A percentile compares a stretch with the other conserved stretches of the same genome.
Conservation (phyloP, 2,888 invertebrate species). For the Lithophane socia region DNA sequence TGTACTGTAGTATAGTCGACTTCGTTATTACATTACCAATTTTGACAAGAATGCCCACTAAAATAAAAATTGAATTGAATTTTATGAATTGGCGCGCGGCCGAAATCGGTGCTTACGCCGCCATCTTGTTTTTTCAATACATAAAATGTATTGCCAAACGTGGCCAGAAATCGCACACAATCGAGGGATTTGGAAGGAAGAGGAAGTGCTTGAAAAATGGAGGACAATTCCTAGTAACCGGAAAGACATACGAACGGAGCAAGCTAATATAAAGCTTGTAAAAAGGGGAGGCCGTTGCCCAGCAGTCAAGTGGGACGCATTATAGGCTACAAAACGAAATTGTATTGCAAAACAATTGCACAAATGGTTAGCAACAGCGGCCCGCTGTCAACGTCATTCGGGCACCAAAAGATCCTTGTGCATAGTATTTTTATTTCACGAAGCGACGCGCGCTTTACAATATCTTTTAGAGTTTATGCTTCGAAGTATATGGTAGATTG, state of each 20-base stretch:
- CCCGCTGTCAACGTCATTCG: not conserved
- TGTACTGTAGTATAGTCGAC: not conserved
- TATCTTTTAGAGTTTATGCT: conserved; percentile 26
- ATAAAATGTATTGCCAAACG: too few species aligned
- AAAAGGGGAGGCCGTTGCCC: too few species aligned
- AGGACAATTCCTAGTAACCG: too few species aligned
- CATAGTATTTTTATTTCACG: too few species aligned
- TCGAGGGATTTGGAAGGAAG: too few species aligned
- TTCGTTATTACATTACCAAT: not conserved
- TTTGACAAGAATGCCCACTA: not conserved
- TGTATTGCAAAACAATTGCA: not conserved
- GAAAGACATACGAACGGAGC: too few species aligned
- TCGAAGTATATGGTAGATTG: not conserved
- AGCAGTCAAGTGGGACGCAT: too few species aligned
- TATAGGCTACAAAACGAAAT: too few species aligned
- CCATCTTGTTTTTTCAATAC: not conserved
- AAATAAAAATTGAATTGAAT: not conserved
- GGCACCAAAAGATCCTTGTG: not conserved
- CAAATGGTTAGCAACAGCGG: not conserved
- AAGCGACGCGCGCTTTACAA: not conserved
- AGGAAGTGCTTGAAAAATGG: too few species aligned
- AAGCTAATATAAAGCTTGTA: too few species aligned
- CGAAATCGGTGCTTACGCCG: not conserved
- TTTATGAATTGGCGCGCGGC: not conserved
- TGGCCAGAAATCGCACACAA: too few species aligned